Conservation (phyloP, 2,888 invertebrate species). For the Hyles lineata region DNA sequence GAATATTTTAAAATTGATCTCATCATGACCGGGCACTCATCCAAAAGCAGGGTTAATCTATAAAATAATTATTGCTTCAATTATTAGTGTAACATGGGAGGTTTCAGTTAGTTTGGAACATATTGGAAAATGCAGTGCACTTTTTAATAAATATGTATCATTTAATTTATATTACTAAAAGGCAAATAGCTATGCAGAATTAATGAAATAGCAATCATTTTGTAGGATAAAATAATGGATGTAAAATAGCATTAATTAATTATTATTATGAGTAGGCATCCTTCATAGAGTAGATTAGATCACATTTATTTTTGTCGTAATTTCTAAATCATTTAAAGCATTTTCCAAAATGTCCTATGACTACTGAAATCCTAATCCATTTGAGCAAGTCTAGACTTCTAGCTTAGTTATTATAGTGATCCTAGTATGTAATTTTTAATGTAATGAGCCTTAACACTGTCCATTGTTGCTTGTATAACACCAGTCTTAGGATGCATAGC, state of each 20-base stretch:
- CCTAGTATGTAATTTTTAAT: slow-evolving; percentile 68
- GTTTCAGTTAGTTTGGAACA: slow-evolving; percentile 58
- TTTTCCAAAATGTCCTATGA: slow-evolving; percentile 30
- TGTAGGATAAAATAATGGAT: too few species aligned
- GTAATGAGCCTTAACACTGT: slow-evolving; percentile 28
- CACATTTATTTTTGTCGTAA: too few species aligned
- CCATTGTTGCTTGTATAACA: neutral
- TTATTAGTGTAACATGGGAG: slow-evolving; percentile 66
- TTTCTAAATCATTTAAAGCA: too few species aligned
- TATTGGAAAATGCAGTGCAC: slow-evolving; percentile 6
- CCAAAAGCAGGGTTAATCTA: slow-evolving; percentile 73
- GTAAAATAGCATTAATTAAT: too few species aligned
- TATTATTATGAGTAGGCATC: too few species aligned
- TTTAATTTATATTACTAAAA: too few species aligned
- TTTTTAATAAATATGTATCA: neutral
- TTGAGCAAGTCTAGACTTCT: slow-evolving; percentile 53
- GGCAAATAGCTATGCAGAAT: too few species aligned
- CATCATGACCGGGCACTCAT: slow-evolving; percentile 63
- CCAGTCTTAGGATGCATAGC: neutral
- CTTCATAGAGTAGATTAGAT: too few species aligned
- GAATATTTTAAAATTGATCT: slow-evolving; percentile 49
- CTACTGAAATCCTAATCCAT: slow-evolving; percentile 61
- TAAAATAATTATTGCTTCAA: slow-evolving; percentile 71
- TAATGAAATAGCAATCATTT: too few species aligned
- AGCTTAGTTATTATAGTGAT: slow-evolving; percentile 70